Conservation (phyloP, 23 tunicate species). For the Ciona savignyi region DNA sequence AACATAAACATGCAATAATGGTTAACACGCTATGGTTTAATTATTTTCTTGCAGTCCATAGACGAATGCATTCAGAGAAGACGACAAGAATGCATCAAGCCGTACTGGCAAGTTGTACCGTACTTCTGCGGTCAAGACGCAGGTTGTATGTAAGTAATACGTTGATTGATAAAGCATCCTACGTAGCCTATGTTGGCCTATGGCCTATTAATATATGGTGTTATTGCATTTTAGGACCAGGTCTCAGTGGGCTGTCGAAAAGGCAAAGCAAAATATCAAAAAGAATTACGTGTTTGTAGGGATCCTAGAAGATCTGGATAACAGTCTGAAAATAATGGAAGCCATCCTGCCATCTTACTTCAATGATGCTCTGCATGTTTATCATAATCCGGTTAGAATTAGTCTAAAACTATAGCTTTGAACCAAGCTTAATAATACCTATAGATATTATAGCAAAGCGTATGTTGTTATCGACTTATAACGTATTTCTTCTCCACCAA, state of each 20-base stretch:
- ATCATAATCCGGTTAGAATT: conserved; percentile 55
- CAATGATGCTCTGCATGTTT: conserved; percentile 31
- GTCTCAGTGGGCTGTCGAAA: conserved; percentile 90
- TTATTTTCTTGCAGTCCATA: conserved; percentile 73
- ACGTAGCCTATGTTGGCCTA: not conserved
- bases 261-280: conserved; percentile 82
- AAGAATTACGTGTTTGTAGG: conserved; percentile 91
- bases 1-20: too few relatives aligned
- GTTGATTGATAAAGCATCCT: not conserved
- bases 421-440: too few relatives aligned
- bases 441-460: too few relatives aligned
- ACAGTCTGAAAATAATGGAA: conserved; percentile 56
- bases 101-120: conserved; percentile 99
- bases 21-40: too few relatives aligned
- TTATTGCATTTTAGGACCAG: conserved; percentile 33
- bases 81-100: conserved; percentile 92
- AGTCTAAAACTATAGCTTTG: too few relatives aligned
- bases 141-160: conserved; percentile 71
- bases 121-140: conserved; percentile 95
- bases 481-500: too few relatives aligned
- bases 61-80: conserved; percentile 89
- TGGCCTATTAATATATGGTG: not conserved
- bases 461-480: too few relatives aligned
- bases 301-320: conserved; percentile 73
- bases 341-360: conserved; percentile 60